These are phyloP conservation scores for Spheniscus mendiculus DNA, from an alignment of 2,113 vertebrate species.

Conservation along the genomic window DNA sequence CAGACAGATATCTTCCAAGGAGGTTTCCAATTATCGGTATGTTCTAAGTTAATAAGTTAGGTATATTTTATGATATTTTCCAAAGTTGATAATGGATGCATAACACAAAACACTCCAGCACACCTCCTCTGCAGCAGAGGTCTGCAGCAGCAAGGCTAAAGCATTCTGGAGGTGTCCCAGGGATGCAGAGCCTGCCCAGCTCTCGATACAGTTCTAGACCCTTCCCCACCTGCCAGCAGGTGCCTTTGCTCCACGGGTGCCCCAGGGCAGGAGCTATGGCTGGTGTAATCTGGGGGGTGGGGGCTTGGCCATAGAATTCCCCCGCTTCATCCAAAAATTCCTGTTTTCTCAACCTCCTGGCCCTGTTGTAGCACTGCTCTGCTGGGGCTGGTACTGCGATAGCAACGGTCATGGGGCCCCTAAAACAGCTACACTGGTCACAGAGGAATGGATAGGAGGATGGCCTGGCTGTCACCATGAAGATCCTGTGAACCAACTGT, in stretches of 20 bases:
- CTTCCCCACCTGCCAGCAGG: not conserved
- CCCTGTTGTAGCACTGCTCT: not conserved
- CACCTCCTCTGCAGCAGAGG: not conserved
- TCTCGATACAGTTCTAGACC: not conserved
- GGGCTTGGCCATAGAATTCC: not conserved
- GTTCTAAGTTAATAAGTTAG: not conserved
- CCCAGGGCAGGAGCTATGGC: not conserved
- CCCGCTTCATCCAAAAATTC: not conserved
- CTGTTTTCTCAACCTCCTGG: not conserved
- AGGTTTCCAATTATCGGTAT: not conserved
- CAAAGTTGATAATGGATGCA: not conserved
- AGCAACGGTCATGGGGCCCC: not conserved
- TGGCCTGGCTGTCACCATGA: not conserved
- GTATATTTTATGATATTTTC: not conserved
- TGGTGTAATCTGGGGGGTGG: accelerated
- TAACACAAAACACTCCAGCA: not conserved
- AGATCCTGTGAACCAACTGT: not conserved
- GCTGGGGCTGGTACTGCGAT: not conserved
- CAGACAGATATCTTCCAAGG: not conserved
- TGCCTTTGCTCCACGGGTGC: not conserved
- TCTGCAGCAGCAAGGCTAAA: not conserved
- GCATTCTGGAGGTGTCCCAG: not conserved
- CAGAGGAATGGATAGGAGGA: not conserved
- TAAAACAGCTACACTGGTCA: not conserved
- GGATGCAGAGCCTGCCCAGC: not conserved